Conservation (phyloP, 2,888 invertebrate species). For the Diarsia rubi region DNA sequence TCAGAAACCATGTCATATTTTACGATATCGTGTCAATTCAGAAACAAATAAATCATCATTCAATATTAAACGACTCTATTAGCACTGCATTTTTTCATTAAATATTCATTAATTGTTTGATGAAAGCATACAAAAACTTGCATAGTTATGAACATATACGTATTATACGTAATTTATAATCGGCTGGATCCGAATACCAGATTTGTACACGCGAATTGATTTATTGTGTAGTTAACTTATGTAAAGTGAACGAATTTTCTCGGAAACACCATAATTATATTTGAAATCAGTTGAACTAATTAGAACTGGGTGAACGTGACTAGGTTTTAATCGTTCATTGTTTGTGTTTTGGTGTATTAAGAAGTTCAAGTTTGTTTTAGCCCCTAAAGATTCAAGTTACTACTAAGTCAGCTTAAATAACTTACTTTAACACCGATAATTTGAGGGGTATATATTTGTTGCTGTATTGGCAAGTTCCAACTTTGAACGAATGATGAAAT, state of each 20-base stretch:
- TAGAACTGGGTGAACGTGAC: slow-evolving; percentile 29
- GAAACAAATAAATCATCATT: slow-evolving; percentile 28
- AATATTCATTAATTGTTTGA: slow-evolving; percentile 54
- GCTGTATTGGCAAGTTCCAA: not conserved
- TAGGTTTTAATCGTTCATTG: not conserved
- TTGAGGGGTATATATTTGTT: not conserved
- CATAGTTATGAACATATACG: slow-evolving; percentile 36
- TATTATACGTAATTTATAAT: slow-evolving; percentile 52
- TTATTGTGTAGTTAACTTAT: slow-evolving; percentile 25
- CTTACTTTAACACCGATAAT: not conserved
- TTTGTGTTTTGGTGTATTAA: not conserved
- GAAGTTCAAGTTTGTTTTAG: not conserved
- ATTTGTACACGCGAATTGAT: slow-evolving; percentile 54
- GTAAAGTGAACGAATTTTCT: slow-evolving; percentile 36
- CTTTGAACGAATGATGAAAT: too few species aligned
- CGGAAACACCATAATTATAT: slow-evolving; percentile 21
- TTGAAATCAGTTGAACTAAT: slow-evolving; percentile 4
- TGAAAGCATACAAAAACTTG: slow-evolving; percentile 49
- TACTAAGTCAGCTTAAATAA: not conserved
- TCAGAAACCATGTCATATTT: not conserved
- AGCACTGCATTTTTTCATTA: slow-evolving; percentile 34
- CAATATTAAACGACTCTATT: slow-evolving; percentile 43
- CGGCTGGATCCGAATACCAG: slow-evolving; percentile 40
- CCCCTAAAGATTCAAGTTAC: not conserved
- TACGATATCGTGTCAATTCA: not conserved